Conservation (phyloP, 2,113 vertebrate genomes). For the Pithys albifrons region DNA sequence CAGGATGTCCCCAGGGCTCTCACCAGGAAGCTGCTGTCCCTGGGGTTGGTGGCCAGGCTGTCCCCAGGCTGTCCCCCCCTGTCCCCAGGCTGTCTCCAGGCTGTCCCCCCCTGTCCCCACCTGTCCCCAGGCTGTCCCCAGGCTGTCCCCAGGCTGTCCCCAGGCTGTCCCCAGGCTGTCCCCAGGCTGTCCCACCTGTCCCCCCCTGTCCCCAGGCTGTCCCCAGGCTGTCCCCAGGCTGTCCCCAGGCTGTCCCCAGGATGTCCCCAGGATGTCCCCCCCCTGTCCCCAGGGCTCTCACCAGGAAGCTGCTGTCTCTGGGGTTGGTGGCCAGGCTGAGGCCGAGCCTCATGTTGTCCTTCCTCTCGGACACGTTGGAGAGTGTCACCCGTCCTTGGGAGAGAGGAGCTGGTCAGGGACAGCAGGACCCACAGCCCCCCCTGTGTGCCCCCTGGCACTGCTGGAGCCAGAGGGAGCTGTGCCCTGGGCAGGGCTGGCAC, state of each 20-base stretch:
- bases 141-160: no score
- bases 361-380: conserved; percentile 94
- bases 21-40: conserved; percentile 97
- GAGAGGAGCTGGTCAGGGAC: not conserved
- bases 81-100: no score
- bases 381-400: conserved; percentile 92
- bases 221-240: not conserved
- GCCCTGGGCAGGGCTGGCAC: no score
- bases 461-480: not conserved
- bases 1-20: not conserved
- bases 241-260: no score
- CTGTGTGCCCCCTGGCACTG: fast-evolving
- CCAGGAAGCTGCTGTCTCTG: conserved; percentile 95
- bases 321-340: conserved; percentile 92
- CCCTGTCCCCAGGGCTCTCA: conserved; percentile 58
- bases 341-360: conserved; percentile 97
- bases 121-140: no score
- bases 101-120: no score
- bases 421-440: not conserved
- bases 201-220: not conserved
- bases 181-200: not conserved
- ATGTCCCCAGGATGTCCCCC: not conserved
- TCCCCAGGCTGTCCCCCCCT: no score
- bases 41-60: conserved; percentile 90
- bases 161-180: no score